Base-by-base conservation (phyloP, 2,113 vertebrate species). In the Asarcornis scutulata region DNA sequence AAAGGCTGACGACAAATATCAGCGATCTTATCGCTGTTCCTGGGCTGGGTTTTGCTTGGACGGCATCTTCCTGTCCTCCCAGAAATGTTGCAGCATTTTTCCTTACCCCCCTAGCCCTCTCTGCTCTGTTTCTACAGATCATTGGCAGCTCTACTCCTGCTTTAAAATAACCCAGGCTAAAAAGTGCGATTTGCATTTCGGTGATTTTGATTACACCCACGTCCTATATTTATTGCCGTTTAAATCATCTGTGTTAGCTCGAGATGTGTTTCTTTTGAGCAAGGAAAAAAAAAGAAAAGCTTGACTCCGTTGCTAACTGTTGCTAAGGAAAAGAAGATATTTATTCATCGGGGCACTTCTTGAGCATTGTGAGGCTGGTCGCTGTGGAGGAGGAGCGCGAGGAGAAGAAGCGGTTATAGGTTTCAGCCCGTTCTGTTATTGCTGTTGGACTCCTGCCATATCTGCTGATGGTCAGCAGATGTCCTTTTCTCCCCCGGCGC, bases 161-260 rank as follows among this genome's bases (percentile, higher is more conserved):
- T 96, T 95, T 97, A 91, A 96, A 97, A 96, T 96, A 96, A 94
- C 59, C 88, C 93, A 93, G 87, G 84, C 97, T 96, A 53, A 93
- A 31, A 95, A 97, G 88, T 53, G 94, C 2, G 27, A 91, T 88
- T 91, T 95, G 85, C 58, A 16, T 96, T 91, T 91, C 66, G 31
- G 97, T 59, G 34, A 96, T 97, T 97, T 97, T 97, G 96, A 98
- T 97, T 88, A 96, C 94, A 92, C 97, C 97, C 96, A 96, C 95
- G 14, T 81, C 89, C 94, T 96, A 77, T 97, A 97, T 98, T 97
- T 97, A 97, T 97, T 98, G 97, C 96, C 42, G 29, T 97, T 98
- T 97, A 97, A 98, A 96, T 97, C 66, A 60, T 92, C 93, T 92
- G 62, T 97, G 95, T 96, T 97, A 96, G 96, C 92, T 94, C 85